Conservation (phyloP, 2,888 invertebrate species). For the Zelleria hepariella region DNA sequence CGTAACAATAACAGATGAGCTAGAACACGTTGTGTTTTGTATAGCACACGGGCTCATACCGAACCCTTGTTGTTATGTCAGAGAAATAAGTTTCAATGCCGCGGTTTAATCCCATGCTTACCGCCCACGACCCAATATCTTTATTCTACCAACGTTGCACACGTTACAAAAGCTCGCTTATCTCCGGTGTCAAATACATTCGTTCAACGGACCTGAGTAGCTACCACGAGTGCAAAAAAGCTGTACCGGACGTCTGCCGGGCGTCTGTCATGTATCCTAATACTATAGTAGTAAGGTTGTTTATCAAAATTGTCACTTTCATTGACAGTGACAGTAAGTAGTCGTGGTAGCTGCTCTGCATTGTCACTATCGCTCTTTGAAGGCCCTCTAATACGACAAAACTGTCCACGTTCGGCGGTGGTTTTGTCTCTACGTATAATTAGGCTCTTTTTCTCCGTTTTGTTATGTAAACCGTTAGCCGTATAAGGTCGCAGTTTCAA, state of each 20-base stretch:
- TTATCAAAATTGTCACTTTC: too few relatives aligned
- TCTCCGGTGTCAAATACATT: too few relatives aligned
- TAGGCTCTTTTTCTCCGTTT: neutral
- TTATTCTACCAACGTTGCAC: neutral
- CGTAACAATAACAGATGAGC: conserved; percentile 45
- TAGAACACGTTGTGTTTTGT: conserved; percentile 22
- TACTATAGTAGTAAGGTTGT: too few relatives aligned
- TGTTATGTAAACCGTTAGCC: conserved; percentile 4
- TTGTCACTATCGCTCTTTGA: neutral
- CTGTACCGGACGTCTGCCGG: too few relatives aligned
- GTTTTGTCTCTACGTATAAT: neutral
- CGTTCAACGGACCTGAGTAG: too few relatives aligned
- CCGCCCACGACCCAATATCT: neutral
- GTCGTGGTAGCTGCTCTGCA: too few relatives aligned
- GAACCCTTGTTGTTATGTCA: neutral
- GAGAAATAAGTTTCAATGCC: neutral
- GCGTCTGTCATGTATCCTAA: too few relatives aligned
- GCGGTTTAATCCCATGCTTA: neutral
- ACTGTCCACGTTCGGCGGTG: neutral
- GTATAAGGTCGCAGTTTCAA: conserved; percentile 1
- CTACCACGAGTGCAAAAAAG: too few relatives aligned
- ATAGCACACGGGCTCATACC: too few relatives aligned
- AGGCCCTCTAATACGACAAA: too few relatives aligned
- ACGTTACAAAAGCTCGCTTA: too few relatives aligned
- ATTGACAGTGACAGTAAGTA: too few relatives aligned